Evolutionary conservation across 2,888 invertebrate species (phyloP), one percentile per base, ranked within the genome.

Genomic region (Ptilodon capucinus): DNA sequence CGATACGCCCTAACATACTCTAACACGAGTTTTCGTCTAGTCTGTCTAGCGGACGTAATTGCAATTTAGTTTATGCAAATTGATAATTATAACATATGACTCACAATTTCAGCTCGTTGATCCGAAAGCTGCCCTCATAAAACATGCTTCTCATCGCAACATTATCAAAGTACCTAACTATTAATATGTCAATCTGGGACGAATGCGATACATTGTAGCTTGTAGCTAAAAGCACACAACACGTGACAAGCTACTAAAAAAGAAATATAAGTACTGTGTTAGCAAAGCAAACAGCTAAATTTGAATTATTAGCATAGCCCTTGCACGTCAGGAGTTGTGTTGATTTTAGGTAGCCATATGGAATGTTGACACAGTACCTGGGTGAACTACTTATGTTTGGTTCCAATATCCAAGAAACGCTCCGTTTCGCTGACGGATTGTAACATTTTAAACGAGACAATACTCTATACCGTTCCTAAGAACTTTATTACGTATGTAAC

Each of bases 171-270:
- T 44, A 30, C 13, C 6, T 34, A 35, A 6, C 25, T 44, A 62
- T 53, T 48, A 58, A 61, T 52, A 53, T 34, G 45, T 59, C 46
- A 52, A 42, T 53, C 41, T 40, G 54, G 16, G 39, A 28, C 38
- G 40, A 47, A 46, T 43, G 40, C 42, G 44, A 19, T 38, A 38
- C 38, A 38, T 19, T 38, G 38, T 38, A 38, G 17, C 35, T 19
- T 38, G 38, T 38, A 38, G 17, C 35, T 17, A 38, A n/a, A 38
- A 11, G 38, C 17, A 38, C 14, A 13, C 14, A 32, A 13, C 14
- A 32, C 14, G 14, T 9, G 28, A 32, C 4, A 17, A 5, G 17
- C 35, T 17, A 17, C 17, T 17, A 28, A 28, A 28, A 25, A n/a
- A n/a, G 23, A 7, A 23, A 23, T n/a, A 23, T 7, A 7, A 23